Conservation (phyloP, 2,888 invertebrate species). For the Dioctria rufipes region DNA sequence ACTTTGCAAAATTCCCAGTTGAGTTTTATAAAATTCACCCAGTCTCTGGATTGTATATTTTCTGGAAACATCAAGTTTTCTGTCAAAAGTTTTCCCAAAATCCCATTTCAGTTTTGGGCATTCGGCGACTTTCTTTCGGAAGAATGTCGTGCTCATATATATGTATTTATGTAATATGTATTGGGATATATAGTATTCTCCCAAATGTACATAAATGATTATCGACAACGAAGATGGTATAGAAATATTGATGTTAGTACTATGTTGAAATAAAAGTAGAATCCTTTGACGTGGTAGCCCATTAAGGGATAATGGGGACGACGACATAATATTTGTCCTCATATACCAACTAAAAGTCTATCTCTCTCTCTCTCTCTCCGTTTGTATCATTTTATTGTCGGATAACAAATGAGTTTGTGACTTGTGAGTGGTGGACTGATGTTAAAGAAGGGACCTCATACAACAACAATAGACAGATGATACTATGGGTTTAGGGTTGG, state of each 20-base stretch:
- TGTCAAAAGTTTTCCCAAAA: slow-evolving; percentile 32
- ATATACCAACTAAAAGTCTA: slow-evolving; percentile 21
- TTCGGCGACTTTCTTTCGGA: not conserved
- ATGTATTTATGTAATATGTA: no score
- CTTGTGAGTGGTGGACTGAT: no score
- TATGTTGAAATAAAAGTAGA: slow-evolving; percentile 23
- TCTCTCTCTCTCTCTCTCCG: not conserved
- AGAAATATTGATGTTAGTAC: slow-evolving; percentile 36
- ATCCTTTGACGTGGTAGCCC: slow-evolving; percentile 49
- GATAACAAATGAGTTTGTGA: no score
- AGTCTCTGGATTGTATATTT: not conserved
- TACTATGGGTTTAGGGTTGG: not conserved
- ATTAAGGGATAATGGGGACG: slow-evolving; percentile 41
- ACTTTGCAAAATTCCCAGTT: no score
- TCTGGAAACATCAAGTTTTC: slow-evolving; percentile 11
- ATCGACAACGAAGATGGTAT: slow-evolving; percentile 17
- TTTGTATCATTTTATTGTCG: no score
- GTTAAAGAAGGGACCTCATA: no score
- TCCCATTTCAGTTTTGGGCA: slow-evolving; percentile 11
- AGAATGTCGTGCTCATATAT: not conserved
- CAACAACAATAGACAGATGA: not conserved
- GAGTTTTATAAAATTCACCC: no score
- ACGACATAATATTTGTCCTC: slow-evolving; percentile 43
- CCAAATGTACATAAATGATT: not conserved
- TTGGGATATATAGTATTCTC: no score